A percentile compares a stretch with the other conserved stretches of the same genome.
phyloP scores from a whole-genome alignment of 2,797 vertebrate genomes.

The Taenioides sp. region DNA sequence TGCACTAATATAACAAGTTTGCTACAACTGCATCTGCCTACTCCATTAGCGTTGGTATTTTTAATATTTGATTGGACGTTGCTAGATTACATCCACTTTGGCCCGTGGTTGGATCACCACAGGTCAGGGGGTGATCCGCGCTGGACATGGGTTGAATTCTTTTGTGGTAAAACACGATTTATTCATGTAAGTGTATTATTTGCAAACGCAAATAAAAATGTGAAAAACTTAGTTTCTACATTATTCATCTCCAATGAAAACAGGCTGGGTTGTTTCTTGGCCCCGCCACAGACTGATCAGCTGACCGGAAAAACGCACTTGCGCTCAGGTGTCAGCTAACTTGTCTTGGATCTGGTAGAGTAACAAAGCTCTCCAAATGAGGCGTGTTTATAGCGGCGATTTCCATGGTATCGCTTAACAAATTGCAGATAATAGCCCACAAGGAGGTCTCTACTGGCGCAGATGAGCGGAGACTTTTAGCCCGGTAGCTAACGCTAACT shows the following conservation, averaged over 20 bases:
- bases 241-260: too few species aligned
- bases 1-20: too few species aligned
- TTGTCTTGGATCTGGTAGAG: conserved; percentile 26
- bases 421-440: background rate
- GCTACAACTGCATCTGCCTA: too few species aligned
- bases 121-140: too few species aligned
- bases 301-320: conserved; percentile 24
- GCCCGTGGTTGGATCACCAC: too few species aligned
- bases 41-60: too few species aligned
- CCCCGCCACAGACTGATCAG: background rate
- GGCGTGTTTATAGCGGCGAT: background rate
- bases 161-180: background rate
- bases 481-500: conserved; percentile 40
- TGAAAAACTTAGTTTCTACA: too few species aligned
- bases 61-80: too few species aligned
- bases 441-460: conserved; percentile 1
- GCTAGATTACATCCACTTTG: too few species aligned
- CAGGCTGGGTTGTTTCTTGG: too few species aligned
- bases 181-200: background rate
- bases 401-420: conserved; percentile 6
- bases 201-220: too few species aligned
- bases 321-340: conserved; percentile 52
- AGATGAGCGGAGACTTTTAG: conserved; percentile 15
- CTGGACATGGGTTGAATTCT: background rate
- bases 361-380: conserved; percentile 7